phyloP scores from a whole-genome alignment of 2,888 invertebrate genomes.

The Rambutsinella grinnellia region DNA sequence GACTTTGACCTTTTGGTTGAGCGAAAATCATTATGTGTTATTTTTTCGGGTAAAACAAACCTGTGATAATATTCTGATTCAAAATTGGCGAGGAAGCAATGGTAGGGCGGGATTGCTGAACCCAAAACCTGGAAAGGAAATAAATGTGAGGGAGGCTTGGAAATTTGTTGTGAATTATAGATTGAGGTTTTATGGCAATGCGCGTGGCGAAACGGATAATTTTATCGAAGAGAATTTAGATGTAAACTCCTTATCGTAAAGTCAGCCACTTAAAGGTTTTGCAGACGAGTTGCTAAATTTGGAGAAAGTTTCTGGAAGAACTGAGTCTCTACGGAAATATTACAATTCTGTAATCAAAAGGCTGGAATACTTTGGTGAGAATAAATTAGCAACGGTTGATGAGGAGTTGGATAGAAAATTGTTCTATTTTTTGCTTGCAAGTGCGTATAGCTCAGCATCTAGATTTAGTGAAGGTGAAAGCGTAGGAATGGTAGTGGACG shows the following conservation, averaged over 20 bases:
- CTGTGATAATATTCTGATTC: too few relatives aligned
- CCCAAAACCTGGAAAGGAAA: neutral
- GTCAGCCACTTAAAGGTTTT: neutral
- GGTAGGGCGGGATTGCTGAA: too few relatives aligned
- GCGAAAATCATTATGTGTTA: neutral
- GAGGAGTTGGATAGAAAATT: neutral
- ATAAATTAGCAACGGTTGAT: neutral
- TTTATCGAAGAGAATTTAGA: neutral
- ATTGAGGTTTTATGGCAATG: neutral
- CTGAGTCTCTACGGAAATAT: neutral
- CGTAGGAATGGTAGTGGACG: slow-evolving; percentile 1
- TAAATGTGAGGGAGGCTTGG: neutral
- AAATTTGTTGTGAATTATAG: neutral
- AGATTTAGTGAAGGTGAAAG: neutral
- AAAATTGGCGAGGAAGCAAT: too few relatives aligned
- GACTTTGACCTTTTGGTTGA: slow-evolving; percentile 4
- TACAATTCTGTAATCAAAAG: neutral
- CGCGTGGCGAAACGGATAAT: neutral
- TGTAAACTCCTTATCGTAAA: neutral
- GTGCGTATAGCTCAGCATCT: neutral
- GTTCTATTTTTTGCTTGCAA: neutral
- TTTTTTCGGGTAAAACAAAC: neutral
- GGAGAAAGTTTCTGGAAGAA: neutral
- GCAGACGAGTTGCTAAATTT: neutral
- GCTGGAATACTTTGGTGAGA: neutral